Base-by-base conservation (phyloP, 2,888 invertebrate species). In the Phyllotreta cruciferae region DNA sequence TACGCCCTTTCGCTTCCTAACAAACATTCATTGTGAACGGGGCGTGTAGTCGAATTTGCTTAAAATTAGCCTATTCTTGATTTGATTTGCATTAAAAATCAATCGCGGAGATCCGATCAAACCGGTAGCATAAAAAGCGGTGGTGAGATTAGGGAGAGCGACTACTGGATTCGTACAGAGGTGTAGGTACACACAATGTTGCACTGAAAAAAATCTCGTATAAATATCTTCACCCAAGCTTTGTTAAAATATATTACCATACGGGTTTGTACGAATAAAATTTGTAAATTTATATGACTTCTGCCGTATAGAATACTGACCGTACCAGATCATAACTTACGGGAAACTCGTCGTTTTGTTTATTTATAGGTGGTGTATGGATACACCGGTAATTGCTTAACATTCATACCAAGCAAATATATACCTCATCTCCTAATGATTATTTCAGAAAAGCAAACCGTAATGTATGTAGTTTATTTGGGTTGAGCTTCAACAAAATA, bases 271-370 rank as follows among this genome's bases (percentile, higher is more conserved):
- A 13, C n/a, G 42, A 53, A 52, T 62, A 62, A 58, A 65, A 54
- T 62, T 55, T 37, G 42, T 36, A 53, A 62, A 65, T 65, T 65
- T 65, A 62, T 65, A 56, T 52, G 57, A 62, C 58, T 58, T 56
- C 47, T 45, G 54, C 41, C 50, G 52, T 50, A 50, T 11, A 52
- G 44, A 52, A 53, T 14, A 60, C 60, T 52, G 36, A 44, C 44
- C 52, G 44, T 42, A 52, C 60, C 44, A 53, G 60, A 53, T 60
- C 52, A 60, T 60, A 60, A 60, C 37, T 60, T 37, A 35, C 10
- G 35, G 14, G 53, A 58, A 60, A 60, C 60, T 58, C 58, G 50
- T 61, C 39, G 54, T 61, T 49, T 61, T 61, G 61, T 61, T 61
- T 47, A 56, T 56, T 56, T 60, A 60, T 60, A 6, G 60, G 52